phyloP scores from a whole-genome alignment of 2,113 vertebrate species.

The Budorcas taxicolor region DNA sequence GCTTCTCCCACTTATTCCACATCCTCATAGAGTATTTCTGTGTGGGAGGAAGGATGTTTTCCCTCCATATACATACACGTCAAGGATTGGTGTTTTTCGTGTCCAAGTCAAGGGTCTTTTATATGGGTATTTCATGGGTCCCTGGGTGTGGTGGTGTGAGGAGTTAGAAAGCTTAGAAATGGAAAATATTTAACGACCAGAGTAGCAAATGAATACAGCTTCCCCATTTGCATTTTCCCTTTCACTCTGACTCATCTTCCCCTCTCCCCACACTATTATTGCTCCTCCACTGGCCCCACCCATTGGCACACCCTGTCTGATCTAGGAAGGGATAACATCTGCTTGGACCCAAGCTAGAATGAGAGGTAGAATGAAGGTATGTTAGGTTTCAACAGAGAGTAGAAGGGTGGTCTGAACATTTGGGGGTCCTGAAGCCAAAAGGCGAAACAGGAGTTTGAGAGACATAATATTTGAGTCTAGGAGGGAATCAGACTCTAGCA shows the following conservation, averaged over 20 bases:
- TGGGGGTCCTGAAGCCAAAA: not conserved
- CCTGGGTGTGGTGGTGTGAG: slow-evolving; percentile 39
- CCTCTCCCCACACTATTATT: slow-evolving; percentile 42
- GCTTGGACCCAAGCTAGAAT: not conserved
- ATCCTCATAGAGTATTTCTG: not conserved
- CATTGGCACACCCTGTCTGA: slow-evolving; percentile 49
- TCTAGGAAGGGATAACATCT: slow-evolving; percentile 18
- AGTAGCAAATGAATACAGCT: slow-evolving; percentile 31
- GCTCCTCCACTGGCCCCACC: slow-evolving; percentile 47
- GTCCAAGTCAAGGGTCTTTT: not conserved
- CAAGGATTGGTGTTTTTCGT: not conserved
- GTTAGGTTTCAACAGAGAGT: not conserved
- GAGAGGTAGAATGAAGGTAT: not conserved
- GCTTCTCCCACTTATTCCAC: not conserved
- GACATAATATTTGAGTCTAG: not conserved
- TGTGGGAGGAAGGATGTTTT: not conserved
- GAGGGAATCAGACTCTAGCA: not conserved
- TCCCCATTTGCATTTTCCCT: slow-evolving; percentile 72
- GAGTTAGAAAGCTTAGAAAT: slow-evolving; percentile 57
- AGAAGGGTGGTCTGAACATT: not conserved
- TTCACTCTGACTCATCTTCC: slow-evolving; percentile 73
- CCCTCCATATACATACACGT: not conserved
- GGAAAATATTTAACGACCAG: slow-evolving; percentile 62
- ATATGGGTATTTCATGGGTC: not conserved
- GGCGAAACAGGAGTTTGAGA: not conserved